Conservation (phyloP, 2,888 invertebrate species). For the Scaptomyza polygonia region DNA sequence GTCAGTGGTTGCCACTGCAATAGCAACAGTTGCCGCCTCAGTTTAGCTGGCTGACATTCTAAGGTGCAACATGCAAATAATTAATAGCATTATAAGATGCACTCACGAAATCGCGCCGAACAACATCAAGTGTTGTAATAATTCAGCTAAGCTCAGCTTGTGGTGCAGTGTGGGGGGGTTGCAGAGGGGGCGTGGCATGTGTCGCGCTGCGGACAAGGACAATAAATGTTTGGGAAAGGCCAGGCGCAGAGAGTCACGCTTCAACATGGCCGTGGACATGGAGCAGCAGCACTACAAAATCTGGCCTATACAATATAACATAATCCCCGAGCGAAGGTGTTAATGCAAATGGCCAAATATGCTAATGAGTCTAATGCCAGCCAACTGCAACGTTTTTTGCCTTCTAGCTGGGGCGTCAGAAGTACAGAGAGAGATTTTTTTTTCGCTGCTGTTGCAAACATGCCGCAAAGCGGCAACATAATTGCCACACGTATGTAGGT, state of each 20-base stretch:
- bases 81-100: slow-evolving; percentile 85
- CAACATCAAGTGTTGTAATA: slow-evolving; percentile 81
- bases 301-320: slow-evolving; percentile 69
- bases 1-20: slow-evolving; percentile 17
- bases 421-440: slow-evolving; percentile 10
- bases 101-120: slow-evolving; percentile 84
- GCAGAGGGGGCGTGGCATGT: slow-evolving; percentile 32
- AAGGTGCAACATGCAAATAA: slow-evolving; percentile 84
- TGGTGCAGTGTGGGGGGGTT: slow-evolving; percentile 7
- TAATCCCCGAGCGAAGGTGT: slow-evolving; percentile 80
- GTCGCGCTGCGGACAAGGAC: slow-evolving; percentile 65
- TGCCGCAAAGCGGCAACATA: slow-evolving; percentile 59
- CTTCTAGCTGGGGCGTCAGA: slow-evolving; percentile 25
- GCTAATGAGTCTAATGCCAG: slow-evolving; percentile 76
- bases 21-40: slow-evolving; percentile 17
- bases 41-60: slow-evolving; percentile 75
- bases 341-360: slow-evolving; percentile 82
- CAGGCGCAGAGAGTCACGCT: slow-evolving; percentile 70
- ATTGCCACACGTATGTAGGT: slow-evolving; percentile 72
- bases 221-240: slow-evolving; percentile 77
- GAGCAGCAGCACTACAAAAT: slow-evolving; percentile 24
- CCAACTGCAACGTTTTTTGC: slow-evolving; percentile 10
- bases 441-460: slow-evolving; percentile 38
- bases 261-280: slow-evolving; percentile 54
- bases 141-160: slow-evolving; percentile 59